Conservation (phyloP, 2,113 vertebrate species). For the Oreochromis spilurus region DNA sequence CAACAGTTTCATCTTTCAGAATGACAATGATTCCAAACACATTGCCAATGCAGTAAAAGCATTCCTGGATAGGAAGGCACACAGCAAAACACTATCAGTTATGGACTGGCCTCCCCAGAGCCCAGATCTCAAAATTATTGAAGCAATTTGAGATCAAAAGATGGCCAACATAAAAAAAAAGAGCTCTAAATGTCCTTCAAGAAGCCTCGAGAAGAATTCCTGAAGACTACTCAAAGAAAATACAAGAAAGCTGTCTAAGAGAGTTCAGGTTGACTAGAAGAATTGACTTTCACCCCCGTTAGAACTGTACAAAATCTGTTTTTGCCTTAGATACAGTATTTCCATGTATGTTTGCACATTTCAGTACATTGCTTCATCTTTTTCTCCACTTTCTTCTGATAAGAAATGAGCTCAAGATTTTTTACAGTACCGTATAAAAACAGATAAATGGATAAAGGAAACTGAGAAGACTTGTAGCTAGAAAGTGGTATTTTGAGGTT, state of each 20-base stretch:
- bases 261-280: background rate
- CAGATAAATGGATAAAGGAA: background rate
- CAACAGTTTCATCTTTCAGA: background rate
- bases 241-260: background rate
- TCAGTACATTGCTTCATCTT: background rate
- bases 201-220: background rate
- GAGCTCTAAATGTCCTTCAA: background rate
- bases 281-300: background rate
- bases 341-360: background rate
- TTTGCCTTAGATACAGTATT: background rate
- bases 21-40: background rate
- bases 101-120: background rate
- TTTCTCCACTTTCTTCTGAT: background rate
- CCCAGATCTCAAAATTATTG: background rate
- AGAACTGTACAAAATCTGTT: background rate
- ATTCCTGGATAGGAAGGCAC: background rate
- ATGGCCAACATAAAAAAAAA: background rate
- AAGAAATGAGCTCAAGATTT: background rate
- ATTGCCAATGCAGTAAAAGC: background rate
- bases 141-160: background rate
- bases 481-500: slow-evolving; percentile 16
- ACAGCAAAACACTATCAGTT: background rate
- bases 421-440: background rate
- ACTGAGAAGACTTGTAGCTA: background rate
- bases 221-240: background rate